Percentiles rank a stretch among this genome's conserved stretches.
Evolutionary conservation across 2,113 vertebrate genomes (phyloP).

Genomic region (Sander lucioperca): DNA sequence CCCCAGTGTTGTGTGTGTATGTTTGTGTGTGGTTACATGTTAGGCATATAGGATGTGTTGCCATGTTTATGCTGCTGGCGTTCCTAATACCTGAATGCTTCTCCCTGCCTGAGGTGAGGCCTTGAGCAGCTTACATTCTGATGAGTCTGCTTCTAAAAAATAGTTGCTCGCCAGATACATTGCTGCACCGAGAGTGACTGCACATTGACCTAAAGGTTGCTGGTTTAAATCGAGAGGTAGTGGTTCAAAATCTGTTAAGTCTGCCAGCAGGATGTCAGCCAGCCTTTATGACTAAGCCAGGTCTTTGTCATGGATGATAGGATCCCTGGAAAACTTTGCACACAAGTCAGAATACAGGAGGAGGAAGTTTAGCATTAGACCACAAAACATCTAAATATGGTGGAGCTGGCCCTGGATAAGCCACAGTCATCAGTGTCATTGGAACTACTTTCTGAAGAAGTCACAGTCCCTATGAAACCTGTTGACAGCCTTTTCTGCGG

Average conservation of each 20-base stretch:
- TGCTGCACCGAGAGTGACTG: not conserved
- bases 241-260: not conserved
- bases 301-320: not conserved
- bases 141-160: conserved; percentile 34
- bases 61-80: conserved; percentile 37
- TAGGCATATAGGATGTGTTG: conserved; percentile 3
- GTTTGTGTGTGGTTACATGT: too few relatives aligned
- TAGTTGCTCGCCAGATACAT: not conserved
- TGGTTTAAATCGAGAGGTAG: conserved; percentile 12
- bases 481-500: not conserved
- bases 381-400: not conserved
- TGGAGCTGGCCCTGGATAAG: not conserved
- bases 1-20: conserved; percentile 4
- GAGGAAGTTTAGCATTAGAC: not conserved
- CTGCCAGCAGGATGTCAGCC: not conserved
- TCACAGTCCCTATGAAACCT: not conserved
- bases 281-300: too few relatives aligned
- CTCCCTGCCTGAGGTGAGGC: conserved; percentile 52
- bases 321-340: not conserved
- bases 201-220: conserved; percentile 11
- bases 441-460: not conserved
- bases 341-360: not conserved
- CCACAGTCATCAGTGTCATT: not conserved
- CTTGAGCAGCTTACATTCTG: conserved; percentile 44
- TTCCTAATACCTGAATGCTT: conserved; percentile 33